A percentile compares a stretch with the other conserved stretches of the same genome.
Conservation (phyloP, 2,888 invertebrate species). For the Polietes domitor region DNA sequence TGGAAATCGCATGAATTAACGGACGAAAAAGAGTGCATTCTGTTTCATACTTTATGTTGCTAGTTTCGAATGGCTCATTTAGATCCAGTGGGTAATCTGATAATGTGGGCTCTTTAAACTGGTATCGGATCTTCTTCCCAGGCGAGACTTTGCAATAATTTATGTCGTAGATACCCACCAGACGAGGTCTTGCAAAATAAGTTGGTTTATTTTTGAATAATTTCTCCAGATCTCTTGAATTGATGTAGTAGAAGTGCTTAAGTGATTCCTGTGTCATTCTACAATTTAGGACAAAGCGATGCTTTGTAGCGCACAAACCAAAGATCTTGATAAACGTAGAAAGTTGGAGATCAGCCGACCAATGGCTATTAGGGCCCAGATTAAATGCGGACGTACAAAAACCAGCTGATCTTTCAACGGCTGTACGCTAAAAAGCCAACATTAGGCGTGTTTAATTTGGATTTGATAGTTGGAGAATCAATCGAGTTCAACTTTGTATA, state of each 20-base stretch:
- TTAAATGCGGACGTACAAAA: too few relatives aligned
- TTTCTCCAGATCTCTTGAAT: background rate
- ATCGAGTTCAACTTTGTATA: too few relatives aligned
- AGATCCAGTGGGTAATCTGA: background rate
- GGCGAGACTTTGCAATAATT: background rate
- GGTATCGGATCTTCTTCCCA: background rate
- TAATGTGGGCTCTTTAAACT: background rate
- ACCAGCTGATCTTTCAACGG: too few relatives aligned
- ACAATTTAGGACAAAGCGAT: too few relatives aligned
- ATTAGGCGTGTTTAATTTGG: too few relatives aligned
- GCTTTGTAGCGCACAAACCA: too few relatives aligned
- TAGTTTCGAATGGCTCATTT: background rate
- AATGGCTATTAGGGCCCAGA: too few relatives aligned
- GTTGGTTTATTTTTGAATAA: background rate
- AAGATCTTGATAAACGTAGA: too few relatives aligned
- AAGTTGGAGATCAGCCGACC: too few relatives aligned
- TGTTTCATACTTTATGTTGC: background rate
- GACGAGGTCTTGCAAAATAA: background rate
- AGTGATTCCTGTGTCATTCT: background rate
- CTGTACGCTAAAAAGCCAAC: too few relatives aligned
- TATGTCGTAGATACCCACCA: background rate
- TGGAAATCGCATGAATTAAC: background rate
- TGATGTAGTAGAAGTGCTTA: background rate
- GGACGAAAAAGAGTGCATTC: background rate
- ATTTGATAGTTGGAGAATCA: too few relatives aligned